Base-by-base conservation (phyloP, 2,113 vertebrate species). In the Desmodus rotundus region DNA sequence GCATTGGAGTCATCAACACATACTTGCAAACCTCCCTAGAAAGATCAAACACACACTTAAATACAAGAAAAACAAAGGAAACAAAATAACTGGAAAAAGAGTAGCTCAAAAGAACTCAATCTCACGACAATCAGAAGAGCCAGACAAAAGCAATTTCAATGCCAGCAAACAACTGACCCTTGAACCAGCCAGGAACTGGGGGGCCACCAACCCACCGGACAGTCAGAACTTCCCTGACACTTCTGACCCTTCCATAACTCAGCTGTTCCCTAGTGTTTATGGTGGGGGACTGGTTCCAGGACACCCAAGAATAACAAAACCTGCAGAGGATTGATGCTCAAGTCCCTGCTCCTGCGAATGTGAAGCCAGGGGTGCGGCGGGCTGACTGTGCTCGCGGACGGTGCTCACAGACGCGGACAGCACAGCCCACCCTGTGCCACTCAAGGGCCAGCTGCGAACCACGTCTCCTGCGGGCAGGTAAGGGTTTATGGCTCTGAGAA, bases 91-190 rank as follows among this genome's bases (percentile, higher is more conserved):
- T 0, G 84, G 36, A n/a, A 17, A 70, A 89, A 38, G 41, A 87
- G 73, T 31, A 76, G 36, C n/a, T 81, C 28, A 84, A 54, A 43
- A 84, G 36, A 84, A 84, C 13, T 68, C 70, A 72, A 65, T 22
- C 26, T n/a, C 36, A 52, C 4, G 41, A 3, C 5, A 70, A 56
- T 78, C 36, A 84, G 74, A 58, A 87, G 73, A 50, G 17, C 19
- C 45, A 83, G 24, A 73, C n/a, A 89, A 89, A 70, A 41, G 45
- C 33, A 94, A 82, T 89, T 93, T 87, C 72, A 82, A 45, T 78
- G 67, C 82, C 4, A 56, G 52, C 41, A 54, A 1, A 58, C 24
- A 45, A 26, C 7, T 74, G 43, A 45, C 26, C 28, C 43, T 47
- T 76, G 16, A 74, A 8, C 43, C 45, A 76, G 45, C 13, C 8